A percentile compares a stretch with the other conserved stretches of the same genome.
These are phyloP conservation scores for Eretmochelys imbricata DNA, from an alignment of 2,113 vertebrate genomes.

Conservation along the genomic window DNA sequence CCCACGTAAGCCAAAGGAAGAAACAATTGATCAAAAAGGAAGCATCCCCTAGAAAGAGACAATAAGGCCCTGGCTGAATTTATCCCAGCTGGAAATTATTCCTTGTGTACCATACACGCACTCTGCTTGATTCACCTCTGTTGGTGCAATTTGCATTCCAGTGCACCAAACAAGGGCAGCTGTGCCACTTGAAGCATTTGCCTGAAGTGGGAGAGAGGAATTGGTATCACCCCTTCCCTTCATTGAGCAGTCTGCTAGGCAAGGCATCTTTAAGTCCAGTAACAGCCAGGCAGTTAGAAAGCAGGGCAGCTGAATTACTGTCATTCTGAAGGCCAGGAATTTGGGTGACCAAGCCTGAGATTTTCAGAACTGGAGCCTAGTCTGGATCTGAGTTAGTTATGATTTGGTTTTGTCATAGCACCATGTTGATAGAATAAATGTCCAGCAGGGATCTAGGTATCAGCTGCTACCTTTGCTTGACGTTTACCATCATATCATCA, in stretches of 20 bases:
- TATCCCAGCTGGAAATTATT: background rate
- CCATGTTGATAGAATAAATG: background rate
- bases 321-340: background rate
- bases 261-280: background rate
- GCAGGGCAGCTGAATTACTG: background rate
- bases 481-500: background rate
- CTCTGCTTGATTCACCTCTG: background rate
- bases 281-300: background rate
- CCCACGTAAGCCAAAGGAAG: background rate
- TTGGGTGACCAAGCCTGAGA: background rate
- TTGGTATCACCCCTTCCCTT: background rate
- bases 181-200: background rate
- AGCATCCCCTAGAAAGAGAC: background rate
- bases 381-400: background rate
- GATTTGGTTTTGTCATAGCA: background rate
- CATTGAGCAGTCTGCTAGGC: background rate
- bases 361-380: background rate
- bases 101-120: background rate
- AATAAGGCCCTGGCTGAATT: background rate
- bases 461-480: background rate
- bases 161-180: background rate
- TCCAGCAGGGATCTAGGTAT: background rate
- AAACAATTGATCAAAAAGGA: background rate
- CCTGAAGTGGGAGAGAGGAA: background rate
- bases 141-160: background rate